These are phyloP conservation scores for Papilio helenus DNA, from an alignment of 1,140 invertebrate species.

Conservation along the genomic window DNA sequence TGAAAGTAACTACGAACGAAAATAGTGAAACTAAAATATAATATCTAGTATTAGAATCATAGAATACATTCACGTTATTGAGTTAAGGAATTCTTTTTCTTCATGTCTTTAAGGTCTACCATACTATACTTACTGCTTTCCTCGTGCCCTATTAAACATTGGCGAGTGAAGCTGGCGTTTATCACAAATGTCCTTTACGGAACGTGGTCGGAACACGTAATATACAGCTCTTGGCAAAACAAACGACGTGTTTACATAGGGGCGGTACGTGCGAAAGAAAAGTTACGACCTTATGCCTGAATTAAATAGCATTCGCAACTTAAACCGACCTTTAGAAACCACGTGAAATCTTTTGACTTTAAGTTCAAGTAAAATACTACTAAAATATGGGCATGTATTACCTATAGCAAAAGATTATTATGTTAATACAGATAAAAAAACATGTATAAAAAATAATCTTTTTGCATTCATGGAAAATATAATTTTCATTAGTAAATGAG, in stretches of 20 bases:
- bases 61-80: too few species aligned
- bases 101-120: neutral
- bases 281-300: constrained; percentile 25
- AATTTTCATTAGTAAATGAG: neutral
- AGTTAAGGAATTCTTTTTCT: too few species aligned
- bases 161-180: constrained; percentile 30
- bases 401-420: neutral
- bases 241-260: constrained; percentile 46
- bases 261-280: constrained; percentile 31
- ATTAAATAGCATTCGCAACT: constrained; percentile 27
- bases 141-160: constrained; percentile 10
- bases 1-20: too few species aligned
- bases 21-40: too few species aligned
- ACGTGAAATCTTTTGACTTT: neutral
- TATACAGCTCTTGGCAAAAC: constrained; percentile 28
- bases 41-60: too few species aligned
- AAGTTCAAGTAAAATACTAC: too few species aligned
- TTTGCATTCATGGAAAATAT: neutral
- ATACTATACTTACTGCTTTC: neutral
- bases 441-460: neutral
- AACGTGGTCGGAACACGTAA: constrained; percentile 28
- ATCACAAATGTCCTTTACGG: constrained; percentile 31
- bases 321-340: neutral
- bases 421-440: too few species aligned
- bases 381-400: neutral